Conservation (phyloP, 2,113 vertebrate genomes). For the Syrrhaptes paradoxus region DNA sequence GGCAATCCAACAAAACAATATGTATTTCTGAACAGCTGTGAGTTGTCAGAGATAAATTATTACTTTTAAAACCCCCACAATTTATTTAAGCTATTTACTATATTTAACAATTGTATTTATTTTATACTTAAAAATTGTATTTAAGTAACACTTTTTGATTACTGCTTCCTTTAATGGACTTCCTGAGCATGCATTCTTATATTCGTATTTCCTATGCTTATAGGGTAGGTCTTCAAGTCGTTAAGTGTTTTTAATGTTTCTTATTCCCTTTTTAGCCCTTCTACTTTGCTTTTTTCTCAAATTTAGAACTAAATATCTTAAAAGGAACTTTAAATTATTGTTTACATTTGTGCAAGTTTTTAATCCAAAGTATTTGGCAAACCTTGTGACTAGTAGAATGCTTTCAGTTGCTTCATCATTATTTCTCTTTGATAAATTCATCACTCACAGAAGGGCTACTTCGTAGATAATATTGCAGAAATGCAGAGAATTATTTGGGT, state of each 20-base stretch:
- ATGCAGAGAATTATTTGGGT: not conserved
- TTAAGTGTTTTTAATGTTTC: not conserved
- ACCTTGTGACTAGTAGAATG: not conserved
- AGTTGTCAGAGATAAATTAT: not conserved
- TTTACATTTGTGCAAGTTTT: not conserved
- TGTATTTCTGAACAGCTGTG: not conserved
- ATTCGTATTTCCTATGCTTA: not conserved
- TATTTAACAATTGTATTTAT: not conserved
- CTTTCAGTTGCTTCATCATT: not conserved
- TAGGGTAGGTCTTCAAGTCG: not conserved
- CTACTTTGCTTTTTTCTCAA: not conserved
- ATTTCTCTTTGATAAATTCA: not conserved
- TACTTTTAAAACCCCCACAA: not conserved
- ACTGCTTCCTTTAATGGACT: not conserved
- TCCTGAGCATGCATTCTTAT: not conserved
- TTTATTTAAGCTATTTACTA: not conserved
- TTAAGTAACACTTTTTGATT: not conserved
- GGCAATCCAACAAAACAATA: not conserved
- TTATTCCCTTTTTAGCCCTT: not conserved
- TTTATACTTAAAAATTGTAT: not conserved
- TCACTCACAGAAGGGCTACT: not conserved
- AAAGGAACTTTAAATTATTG: not conserved
- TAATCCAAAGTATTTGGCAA: not conserved
- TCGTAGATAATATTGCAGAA: not conserved
- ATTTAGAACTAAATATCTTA: not conserved